Evolutionary conservation across 2,888 invertebrate species (phyloP).

Genomic region (Dromius quadrimaculatus): DNA sequence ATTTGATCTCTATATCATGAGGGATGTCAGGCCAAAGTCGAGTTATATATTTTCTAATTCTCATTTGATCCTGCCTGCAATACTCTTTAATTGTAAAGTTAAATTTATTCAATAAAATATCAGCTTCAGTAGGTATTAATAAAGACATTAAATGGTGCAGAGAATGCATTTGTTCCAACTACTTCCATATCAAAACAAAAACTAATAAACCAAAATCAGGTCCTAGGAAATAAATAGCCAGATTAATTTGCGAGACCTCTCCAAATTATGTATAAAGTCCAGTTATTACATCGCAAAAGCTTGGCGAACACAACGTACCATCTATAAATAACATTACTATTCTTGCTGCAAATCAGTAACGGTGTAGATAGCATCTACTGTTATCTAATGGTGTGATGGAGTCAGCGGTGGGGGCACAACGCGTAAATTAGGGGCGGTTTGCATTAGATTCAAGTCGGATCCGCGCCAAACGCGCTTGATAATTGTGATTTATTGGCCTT

Average conservation of each 20-base stretch:
- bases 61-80: too few species aligned
- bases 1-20: too few species aligned
- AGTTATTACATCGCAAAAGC: conserved; percentile 8
- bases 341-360: conserved; percentile 31
- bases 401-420: conserved; percentile 24
- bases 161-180: too few species aligned
- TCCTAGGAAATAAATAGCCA: conserved; percentile 30
- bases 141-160: too few species aligned
- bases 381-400: conserved; percentile 45
- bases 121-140: too few species aligned
- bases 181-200: conserved; percentile 10
- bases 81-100: too few species aligned
- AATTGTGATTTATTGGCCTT: conserved; percentile 61
- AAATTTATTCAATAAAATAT: too few species aligned
- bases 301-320: conserved; percentile 20
- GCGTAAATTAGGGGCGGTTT: conserved; percentile 52
- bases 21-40: too few species aligned
- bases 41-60: too few species aligned
- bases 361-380: conserved; percentile 38
- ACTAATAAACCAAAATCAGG: conserved; percentile 20
- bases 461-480: conserved; percentile 57
- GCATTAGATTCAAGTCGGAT: conserved; percentile 50
- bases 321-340: conserved; percentile 40
- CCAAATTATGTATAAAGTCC: conserved; percentile 8
- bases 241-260: conserved; percentile 17